Percentiles rank a stretch among this genome's conserved stretches.
phyloP scores from a whole-genome alignment of 2,797 vertebrate genomes.

The Falco peregrinus region DNA sequence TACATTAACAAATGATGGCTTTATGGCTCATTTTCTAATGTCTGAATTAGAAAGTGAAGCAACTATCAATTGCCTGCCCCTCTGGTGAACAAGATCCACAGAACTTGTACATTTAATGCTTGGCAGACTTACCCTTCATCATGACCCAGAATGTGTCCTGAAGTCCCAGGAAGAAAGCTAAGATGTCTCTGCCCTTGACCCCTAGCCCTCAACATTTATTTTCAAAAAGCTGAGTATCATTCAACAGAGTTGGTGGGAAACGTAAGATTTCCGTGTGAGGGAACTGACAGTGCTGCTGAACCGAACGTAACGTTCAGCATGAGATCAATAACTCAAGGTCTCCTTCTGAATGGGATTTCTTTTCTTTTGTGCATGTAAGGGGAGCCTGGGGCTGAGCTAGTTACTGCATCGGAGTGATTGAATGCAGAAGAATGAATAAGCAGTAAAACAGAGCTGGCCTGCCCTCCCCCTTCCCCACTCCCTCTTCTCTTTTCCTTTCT shows the following conservation, averaged over 20 bases:
- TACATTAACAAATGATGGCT: conserved; percentile 33
- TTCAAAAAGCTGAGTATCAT: conserved; percentile 57
- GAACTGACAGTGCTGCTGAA: conserved; percentile 62
- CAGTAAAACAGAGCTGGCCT: conserved; percentile 16
- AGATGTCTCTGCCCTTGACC: conserved; percentile 55
- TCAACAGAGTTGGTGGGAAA: conserved; percentile 60
- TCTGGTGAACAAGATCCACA: background rate
- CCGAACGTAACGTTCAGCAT: conserved; percentile 60
- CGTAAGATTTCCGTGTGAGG: conserved; percentile 45
- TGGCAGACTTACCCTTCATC: background rate
- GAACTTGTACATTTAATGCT: background rate
- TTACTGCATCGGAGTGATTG: conserved; percentile 21
- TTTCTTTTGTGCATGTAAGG: conserved; percentile 67
- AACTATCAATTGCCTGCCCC: background rate
- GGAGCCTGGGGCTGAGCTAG: conserved; percentile 60
- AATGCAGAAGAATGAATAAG: conserved; percentile 45
- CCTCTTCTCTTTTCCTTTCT: background rate
- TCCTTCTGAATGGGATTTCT: conserved; percentile 62
- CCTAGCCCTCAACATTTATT: background rate
- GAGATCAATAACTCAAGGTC: conserved; percentile 69
- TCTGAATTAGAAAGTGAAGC: conserved; percentile 20
- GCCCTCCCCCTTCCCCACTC: background rate
- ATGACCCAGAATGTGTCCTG: background rate
- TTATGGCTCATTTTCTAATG: conserved; percentile 41
- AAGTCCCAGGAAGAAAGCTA: conserved; percentile 39